Evolutionary conservation across 2,888 invertebrate species (phyloP).

Genomic region (Gastrophysa polygoni): DNA sequence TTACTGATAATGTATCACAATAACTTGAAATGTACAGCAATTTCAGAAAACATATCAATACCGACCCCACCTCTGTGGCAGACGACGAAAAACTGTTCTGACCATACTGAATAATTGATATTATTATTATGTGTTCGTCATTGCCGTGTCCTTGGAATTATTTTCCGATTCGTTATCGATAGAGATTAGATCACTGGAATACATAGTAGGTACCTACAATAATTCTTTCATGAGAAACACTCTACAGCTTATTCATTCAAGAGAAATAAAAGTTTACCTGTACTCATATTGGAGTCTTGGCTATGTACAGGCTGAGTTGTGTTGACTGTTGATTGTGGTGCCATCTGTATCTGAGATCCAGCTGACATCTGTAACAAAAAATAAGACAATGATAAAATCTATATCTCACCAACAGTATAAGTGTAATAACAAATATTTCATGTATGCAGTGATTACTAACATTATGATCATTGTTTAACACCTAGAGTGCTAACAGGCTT

Average conservation of each 20-base stretch:
- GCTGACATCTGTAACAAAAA: constrained; percentile 85
- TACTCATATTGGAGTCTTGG: constrained; percentile 98
- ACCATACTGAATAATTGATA: constrained; percentile 12
- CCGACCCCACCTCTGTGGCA: neutral
- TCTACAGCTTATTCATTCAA: neutral
- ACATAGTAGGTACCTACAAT: constrained; percentile 6
- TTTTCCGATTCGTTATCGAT: constrained; percentile 21
- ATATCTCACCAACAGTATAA: neutral
- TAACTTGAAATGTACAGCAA: constrained; percentile 30
- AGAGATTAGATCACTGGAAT: constrained; percentile 25
- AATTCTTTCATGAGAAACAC: too few relatives aligned
- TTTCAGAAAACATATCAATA: constrained; percentile 33
- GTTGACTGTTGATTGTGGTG: constrained; percentile 90
- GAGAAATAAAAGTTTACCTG: constrained; percentile 67
- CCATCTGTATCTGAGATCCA: constrained; percentile 97
- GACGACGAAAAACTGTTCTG: neutral
- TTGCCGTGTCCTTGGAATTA: constrained; percentile 25
- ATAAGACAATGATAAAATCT: neutral
- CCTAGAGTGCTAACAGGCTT: neutral
- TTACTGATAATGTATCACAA: constrained; percentile 36
- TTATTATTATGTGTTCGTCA: constrained; percentile 1
- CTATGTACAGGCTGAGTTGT: constrained; percentile 84
- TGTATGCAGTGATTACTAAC: constrained; percentile 5
- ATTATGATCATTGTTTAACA: neutral
- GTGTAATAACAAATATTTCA: neutral